phyloP scores from a whole-genome alignment of 1,140 invertebrate species.

The Trichonephila clavipes region DNA sequence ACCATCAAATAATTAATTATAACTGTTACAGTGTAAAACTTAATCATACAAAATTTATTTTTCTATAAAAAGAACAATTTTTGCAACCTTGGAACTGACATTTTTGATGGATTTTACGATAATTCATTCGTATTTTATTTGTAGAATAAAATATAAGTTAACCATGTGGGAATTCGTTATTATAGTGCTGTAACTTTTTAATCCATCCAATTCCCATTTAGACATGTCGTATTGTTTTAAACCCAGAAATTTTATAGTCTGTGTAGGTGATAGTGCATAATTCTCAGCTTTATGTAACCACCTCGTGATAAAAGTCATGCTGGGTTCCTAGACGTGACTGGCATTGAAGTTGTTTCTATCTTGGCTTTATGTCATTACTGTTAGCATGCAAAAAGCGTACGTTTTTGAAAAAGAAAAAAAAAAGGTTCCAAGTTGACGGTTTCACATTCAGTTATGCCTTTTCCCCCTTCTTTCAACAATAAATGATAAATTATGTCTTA shows the following conservation, averaged over 20 bases:
- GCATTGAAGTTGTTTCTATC: background rate
- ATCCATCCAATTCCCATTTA: too few relatives aligned
- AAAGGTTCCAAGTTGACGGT: background rate
- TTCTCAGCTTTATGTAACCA: conserved; percentile 21
- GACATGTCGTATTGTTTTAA: background rate
- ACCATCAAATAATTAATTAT: too few relatives aligned
- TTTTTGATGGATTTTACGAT: too few relatives aligned
- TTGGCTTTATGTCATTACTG: background rate
- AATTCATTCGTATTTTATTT: too few relatives aligned
- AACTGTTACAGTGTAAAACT: too few relatives aligned
- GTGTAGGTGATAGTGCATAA: background rate
- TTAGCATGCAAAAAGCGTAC: background rate
- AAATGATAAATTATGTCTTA: conserved; percentile 7
- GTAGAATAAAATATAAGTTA: too few relatives aligned
- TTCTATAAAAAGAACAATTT: too few relatives aligned
- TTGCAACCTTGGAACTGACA: too few relatives aligned
- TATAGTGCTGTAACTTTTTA: too few relatives aligned
- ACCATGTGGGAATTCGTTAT: too few relatives aligned
- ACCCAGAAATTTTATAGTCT: background rate
- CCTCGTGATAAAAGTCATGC: background rate
- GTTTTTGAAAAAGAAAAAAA: background rate
- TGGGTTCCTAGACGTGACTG: background rate
- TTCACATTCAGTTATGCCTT: background rate
- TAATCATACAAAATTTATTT: too few relatives aligned
- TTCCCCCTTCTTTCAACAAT: background rate